Conservation (phyloP, 1,140 invertebrate species). For the Drosophila bocqueti region DNA sequence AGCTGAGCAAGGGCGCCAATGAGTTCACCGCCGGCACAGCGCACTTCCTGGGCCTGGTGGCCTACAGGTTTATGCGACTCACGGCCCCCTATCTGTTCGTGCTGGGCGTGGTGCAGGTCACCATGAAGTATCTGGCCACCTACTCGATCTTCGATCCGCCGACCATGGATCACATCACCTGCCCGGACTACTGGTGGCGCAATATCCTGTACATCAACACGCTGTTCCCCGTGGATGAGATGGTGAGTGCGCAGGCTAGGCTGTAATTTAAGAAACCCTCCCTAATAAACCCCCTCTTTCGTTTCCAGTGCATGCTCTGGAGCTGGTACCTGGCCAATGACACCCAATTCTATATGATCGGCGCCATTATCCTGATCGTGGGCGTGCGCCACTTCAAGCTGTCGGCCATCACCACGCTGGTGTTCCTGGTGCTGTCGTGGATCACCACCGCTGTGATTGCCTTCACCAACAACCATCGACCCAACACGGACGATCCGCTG, state of each 20-base stretch:
- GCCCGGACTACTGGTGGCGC: constrained; percentile 94
- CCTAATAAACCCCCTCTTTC: not conserved
- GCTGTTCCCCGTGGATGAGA: constrained; percentile 93
- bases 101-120: constrained; percentile 91
- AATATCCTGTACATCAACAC: constrained; percentile 94
- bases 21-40: constrained; percentile 89
- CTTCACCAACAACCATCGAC: constrained; percentile 91
- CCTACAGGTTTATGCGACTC: constrained; percentile 92
- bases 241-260: constrained; percentile 87
- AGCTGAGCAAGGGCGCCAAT: constrained; percentile 89
- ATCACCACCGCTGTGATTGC: constrained; percentile 92
- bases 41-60: constrained; percentile 92
- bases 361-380: constrained; percentile 91
- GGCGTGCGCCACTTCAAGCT: constrained; percentile 91
- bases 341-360: constrained; percentile 93
- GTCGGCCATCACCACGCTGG: constrained; percentile 87
- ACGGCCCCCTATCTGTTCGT: constrained; percentile 94
- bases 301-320: constrained; percentile 93
- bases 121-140: constrained; percentile 92
- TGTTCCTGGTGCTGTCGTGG: constrained; percentile 91
- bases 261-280: no score
- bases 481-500: constrained; percentile 92
- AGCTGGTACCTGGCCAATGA: constrained; percentile 96
- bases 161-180: constrained; percentile 92
- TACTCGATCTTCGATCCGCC: constrained; percentile 94